phyloP scores from a whole-genome alignment of 2,797 vertebrate genomes.

The Babyrousa celebensis region DNA sequence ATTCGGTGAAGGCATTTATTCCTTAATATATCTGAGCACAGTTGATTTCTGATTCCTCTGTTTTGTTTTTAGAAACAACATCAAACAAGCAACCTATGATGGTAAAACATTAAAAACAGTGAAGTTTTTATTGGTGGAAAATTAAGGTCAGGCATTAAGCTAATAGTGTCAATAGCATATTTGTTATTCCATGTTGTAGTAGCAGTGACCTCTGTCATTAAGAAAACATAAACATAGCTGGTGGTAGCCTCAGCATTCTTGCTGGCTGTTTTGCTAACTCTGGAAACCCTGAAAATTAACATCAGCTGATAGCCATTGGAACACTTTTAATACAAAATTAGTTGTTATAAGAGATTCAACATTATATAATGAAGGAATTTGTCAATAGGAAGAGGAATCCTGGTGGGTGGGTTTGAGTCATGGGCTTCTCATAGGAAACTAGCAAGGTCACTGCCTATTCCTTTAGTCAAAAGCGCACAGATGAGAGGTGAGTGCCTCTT shows the following conservation, averaged over 20 bases:
- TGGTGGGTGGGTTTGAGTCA: neutral
- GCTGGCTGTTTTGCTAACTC: neutral
- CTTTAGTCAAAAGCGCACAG: neutral
- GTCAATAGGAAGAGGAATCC: neutral
- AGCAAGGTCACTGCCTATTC: neutral
- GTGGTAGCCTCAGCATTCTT: neutral
- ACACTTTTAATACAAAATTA: neutral
- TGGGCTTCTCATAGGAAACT: neutral
- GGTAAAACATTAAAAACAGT: neutral
- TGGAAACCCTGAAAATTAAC: neutral
- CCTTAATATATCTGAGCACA: neutral
- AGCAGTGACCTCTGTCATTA: neutral
- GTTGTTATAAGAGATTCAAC: neutral
- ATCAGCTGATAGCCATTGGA: neutral
- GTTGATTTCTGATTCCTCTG: neutral
- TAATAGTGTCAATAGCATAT: neutral
- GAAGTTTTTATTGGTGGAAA: neutral
- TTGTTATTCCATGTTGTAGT: neutral
- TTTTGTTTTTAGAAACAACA: neutral
- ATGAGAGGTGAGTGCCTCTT: neutral
- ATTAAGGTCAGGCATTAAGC: neutral
- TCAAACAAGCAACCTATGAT: neutral
- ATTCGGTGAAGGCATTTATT: neutral
- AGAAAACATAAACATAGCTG: neutral
- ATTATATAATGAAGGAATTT: neutral